Base-by-base conservation (phyloP, 2,888 invertebrate genomes). In the Meghimatium bilineatum region DNA sequence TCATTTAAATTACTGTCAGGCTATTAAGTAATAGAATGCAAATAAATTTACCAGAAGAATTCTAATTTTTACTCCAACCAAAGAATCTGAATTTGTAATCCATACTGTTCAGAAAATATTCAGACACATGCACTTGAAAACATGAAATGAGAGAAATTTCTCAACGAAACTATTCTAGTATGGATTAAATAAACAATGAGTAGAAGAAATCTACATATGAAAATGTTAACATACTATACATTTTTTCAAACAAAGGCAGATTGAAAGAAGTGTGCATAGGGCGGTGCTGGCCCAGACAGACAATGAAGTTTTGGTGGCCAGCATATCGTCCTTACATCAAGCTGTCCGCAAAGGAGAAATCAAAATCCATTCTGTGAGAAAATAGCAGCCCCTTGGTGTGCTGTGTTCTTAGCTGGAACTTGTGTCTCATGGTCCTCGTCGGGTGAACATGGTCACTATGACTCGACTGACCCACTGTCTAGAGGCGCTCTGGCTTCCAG, bases 331-430 rank as follows among this genome's bases (percentile, higher is more conserved):
- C 83, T 83, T 83, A 78, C 83, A 78, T 60, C 72, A 78, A 72
- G 76, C 72, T 78, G 63, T 83, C 83, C 32, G 78, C 78, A 78
- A 83, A 83, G 66, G 82, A 82, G 72, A 83, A 78, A 60, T 83
- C 78, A 63, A 83, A 83, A 78, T 83, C 83, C 83, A 83, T 83
- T 63, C 32, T 69, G 82, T 56, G 34, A 69, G 34, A 77, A 49
- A 82, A 77, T 32, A 77, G 75, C 66, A 74, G 52, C 76, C 82
- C 69, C 82, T 67, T 63, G 67, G n/a, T 63, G 69, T 77, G 44
- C 69, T n/a, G 75, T 69, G 69, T 14, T 69, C 60, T 52, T 60
- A 82, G 32, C 69, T 82, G 77, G 49, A 32, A 77, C 77, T 77
- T 82, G 69, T 67, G 76, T 71, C 77, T 76, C 82, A 82, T 82